A percentile compares a stretch with the other conserved stretches of the same genome.
Evolutionary conservation across 2,113 vertebrate species (phyloP).

Genomic region (Brachypodius melanocephalos): DNA sequence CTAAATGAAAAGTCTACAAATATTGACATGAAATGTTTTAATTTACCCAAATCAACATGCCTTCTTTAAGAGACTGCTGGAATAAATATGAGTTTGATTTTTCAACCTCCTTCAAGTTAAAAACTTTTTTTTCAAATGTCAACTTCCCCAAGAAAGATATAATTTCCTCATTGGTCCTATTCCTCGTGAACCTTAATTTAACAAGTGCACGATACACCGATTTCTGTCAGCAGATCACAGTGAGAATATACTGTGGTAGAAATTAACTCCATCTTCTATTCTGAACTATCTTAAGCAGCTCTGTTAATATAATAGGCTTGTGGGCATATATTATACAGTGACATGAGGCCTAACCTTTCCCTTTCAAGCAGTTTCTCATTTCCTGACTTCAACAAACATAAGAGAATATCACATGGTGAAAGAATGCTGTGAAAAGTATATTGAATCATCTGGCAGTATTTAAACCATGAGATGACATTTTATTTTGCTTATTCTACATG

Average conservation of each 20-base stretch:
- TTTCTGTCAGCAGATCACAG: slow-evolving; percentile 17
- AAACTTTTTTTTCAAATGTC: background rate
- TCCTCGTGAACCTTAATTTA: background rate
- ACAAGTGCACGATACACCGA: background rate
- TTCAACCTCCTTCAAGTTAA: background rate
- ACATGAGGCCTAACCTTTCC: slow-evolving; percentile 50
- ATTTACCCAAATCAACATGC: background rate
- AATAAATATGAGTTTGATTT: background rate
- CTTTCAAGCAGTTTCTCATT: slow-evolving; percentile 65
- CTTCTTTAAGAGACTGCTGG: background rate
- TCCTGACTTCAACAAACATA: slow-evolving; percentile 59
- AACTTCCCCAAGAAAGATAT: background rate
- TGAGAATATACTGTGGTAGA: background rate
- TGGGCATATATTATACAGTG: slow-evolving; percentile 44
- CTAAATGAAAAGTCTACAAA: background rate
- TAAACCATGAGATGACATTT: slow-evolving; percentile 64
- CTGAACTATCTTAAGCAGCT: slow-evolving; percentile 13
- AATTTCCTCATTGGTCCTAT: background rate
- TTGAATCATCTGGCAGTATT: slow-evolving; percentile 65
- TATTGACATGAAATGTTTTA: background rate
- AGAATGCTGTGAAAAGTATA: slow-evolving; percentile 55
- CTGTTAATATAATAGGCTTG: slow-evolving; percentile 46
- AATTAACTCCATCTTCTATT: slow-evolving; percentile 26
- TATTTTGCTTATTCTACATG: slow-evolving; percentile 61
- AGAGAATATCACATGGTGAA: slow-evolving; percentile 52